Percentiles rank a stretch among this genome's conserved stretches.
These are phyloP conservation scores for Canis aureus DNA, from an alignment of 2,113 vertebrate genomes.

Conservation along the genomic window DNA sequence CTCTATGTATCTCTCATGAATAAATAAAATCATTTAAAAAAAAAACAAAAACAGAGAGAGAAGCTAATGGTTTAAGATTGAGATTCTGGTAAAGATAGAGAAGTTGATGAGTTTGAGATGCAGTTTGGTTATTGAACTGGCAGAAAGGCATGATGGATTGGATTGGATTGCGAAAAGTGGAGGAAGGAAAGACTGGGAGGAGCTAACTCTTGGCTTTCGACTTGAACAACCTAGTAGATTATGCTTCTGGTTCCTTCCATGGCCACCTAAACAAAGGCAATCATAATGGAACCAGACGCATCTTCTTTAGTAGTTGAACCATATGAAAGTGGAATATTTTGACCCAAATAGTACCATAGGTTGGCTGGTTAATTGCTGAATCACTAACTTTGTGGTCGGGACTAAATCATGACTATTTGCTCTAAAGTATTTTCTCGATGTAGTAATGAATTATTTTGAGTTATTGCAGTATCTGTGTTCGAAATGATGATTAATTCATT, in stretches of 20 bases:
- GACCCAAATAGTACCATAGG: not conserved
- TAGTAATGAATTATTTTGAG: constrained; percentile 20
- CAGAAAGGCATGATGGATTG: not conserved
- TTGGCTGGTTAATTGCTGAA: not conserved
- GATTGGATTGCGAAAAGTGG: not conserved
- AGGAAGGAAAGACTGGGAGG: not conserved
- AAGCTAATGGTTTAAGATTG: not conserved
- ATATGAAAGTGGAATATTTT: not conserved
- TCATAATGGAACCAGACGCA: not conserved
- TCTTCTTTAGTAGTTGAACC: not conserved
- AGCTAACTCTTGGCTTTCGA: not conserved
- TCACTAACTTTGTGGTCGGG: not conserved
- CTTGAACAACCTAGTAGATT: not conserved
- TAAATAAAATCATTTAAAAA: too few species aligned
- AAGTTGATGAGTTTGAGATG: not conserved
- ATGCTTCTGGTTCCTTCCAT: not conserved
- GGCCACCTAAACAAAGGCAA: not conserved
- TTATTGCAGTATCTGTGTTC: not conserved
- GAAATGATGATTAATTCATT: constrained; percentile 31
- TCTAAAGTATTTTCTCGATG: constrained; percentile 20
- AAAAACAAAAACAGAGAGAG: not conserved
- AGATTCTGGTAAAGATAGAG: not conserved
- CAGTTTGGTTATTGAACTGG: not conserved
- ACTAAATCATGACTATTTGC: not conserved
- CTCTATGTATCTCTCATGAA: too few species aligned